Evolutionary conservation across 2,888 invertebrate genomes (phyloP).

Genomic region (Torymus tubicola): DNA sequence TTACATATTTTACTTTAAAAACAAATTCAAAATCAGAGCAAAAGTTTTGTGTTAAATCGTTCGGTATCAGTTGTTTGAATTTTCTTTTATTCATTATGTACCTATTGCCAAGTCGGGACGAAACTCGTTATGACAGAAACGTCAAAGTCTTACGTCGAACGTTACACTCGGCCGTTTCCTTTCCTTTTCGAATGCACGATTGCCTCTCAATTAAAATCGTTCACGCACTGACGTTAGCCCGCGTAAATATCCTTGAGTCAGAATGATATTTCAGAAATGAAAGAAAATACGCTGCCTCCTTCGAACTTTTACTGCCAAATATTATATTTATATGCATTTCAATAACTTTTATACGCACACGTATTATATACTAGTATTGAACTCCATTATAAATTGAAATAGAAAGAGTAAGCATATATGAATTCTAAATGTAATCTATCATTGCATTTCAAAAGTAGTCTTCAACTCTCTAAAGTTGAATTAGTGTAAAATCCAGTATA

Average conservation of each 20-base stretch:
- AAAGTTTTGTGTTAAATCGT: too few species aligned
- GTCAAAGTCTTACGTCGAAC: constrained; percentile 26
- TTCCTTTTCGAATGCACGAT: constrained; percentile 44
- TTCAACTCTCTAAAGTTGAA: too few species aligned
- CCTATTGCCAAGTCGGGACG: too few species aligned
- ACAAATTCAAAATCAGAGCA: too few species aligned
- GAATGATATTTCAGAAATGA: background rate
- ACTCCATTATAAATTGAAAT: too few species aligned
- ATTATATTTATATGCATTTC: background rate
- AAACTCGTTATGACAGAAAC: constrained; percentile 36
- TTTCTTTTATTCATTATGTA: background rate
- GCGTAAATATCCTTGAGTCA: constrained; percentile 35
- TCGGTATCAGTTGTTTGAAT: background rate
- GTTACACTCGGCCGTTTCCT: constrained; percentile 36
- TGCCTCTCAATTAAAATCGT: constrained; percentile 31
- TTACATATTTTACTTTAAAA: too few species aligned
- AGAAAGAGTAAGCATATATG: too few species aligned
- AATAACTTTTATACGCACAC: too few species aligned
- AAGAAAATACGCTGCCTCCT: background rate
- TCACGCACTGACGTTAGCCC: constrained; percentile 30
- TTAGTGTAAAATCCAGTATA: too few species aligned
- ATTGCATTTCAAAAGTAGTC: too few species aligned
- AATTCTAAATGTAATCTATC: too few species aligned
- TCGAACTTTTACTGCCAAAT: background rate
- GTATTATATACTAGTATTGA: too few species aligned